phyloP scores from a whole-genome alignment of 2,113 vertebrate genomes.

The Neofelis nebulosa region DNA sequence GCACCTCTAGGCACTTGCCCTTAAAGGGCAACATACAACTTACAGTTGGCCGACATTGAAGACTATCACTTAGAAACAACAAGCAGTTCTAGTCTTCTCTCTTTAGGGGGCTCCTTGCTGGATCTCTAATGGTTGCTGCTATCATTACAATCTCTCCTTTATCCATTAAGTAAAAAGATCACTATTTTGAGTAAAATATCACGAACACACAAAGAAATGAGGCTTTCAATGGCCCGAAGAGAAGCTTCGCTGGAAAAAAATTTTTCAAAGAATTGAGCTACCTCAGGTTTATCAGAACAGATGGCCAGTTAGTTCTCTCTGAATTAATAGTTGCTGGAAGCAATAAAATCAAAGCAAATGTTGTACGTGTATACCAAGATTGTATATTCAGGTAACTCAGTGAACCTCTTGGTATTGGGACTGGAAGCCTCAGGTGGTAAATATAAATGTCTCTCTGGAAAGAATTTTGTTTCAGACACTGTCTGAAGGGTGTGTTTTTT shows the following conservation, averaged over 20 bases:
- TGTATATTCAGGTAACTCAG: not conserved
- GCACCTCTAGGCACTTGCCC: constrained; percentile 34
- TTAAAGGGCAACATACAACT: constrained; percentile 64
- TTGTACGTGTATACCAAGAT: not conserved
- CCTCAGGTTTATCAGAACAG: constrained; percentile 60
- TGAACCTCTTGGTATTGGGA: not conserved
- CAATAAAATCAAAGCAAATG: constrained; percentile 30
- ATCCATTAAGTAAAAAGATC: constrained; percentile 56
- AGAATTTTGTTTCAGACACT: constrained; percentile 35
- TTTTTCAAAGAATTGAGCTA: constrained; percentile 39
- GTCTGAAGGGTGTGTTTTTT: not conserved
- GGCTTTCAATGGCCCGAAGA: constrained; percentile 1
- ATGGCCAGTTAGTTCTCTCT: constrained; percentile 34
- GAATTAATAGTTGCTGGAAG: constrained; percentile 32
- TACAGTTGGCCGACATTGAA: constrained; percentile 62
- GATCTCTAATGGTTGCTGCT: constrained; percentile 19
- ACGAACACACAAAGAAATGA: constrained; percentile 45
- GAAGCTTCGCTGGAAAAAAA: constrained; percentile 47
- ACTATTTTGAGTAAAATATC: constrained; percentile 60
- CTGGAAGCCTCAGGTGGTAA: not conserved
- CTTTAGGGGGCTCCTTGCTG: constrained; percentile 26
- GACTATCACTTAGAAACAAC: constrained; percentile 74
- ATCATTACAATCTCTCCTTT: constrained; percentile 50
- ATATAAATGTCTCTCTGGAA: constrained; percentile 51
- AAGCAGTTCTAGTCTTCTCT: constrained; percentile 37